phyloP scores from a whole-genome alignment of 2,113 vertebrate species.

The Ameiurus melas region DNA sequence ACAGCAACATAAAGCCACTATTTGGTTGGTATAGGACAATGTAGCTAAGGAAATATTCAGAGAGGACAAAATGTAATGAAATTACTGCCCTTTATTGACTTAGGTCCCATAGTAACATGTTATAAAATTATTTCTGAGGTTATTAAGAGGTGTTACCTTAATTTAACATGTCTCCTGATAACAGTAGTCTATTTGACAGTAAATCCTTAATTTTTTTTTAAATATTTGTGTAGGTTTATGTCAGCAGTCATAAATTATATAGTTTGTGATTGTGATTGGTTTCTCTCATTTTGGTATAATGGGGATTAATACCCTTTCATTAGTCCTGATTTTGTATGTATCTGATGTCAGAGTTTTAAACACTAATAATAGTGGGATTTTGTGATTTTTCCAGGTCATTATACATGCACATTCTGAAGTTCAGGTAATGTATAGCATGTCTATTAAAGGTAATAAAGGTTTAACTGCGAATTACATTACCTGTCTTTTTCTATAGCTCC shows the following conservation, averaged over 20 bases:
- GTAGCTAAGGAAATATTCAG: not conserved
- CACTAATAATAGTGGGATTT: not conserved
- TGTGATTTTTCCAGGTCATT: not conserved
- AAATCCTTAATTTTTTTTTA: not conserved
- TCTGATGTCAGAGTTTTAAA: not conserved
- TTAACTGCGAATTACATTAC: constrained; percentile 1
- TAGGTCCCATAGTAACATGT: not conserved
- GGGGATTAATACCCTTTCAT: not conserved
- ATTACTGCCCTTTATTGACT: not conserved
- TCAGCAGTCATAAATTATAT: not conserved
- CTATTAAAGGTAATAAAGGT: constrained; percentile 2
- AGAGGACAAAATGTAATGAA: not conserved
- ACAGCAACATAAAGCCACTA: not conserved
- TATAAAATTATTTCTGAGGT: not conserved
- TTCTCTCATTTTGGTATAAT: not conserved
- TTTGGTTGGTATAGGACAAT: not conserved
- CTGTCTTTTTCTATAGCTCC: constrained; percentile 19
- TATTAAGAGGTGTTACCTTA: not conserved
- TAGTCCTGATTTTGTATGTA: not conserved
- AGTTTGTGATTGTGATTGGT: not conserved
- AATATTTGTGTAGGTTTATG: not conserved
- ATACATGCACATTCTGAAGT: not conserved
- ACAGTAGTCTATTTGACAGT: not conserved
- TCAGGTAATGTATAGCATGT: not conserved
- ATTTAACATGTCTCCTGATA: not conserved